Percentiles rank a stretch among this genome's conserved stretches.
Conservation (phyloP, 2,888 invertebrate genomes). For the Nezara viridula region DNA sequence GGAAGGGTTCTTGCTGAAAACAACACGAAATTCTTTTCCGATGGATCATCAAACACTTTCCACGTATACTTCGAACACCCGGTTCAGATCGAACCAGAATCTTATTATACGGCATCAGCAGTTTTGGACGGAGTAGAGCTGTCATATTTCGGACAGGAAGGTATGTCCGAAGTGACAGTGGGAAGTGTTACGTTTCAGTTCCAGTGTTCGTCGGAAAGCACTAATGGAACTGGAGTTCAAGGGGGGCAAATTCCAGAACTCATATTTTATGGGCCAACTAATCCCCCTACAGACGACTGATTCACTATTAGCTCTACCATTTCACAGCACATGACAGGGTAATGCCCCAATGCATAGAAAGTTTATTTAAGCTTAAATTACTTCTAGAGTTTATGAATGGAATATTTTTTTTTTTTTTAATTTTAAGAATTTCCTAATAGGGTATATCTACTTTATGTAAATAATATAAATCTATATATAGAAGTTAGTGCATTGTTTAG, state of each 20-base stretch:
- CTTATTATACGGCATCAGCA: constrained; percentile 95
- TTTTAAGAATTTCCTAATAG: constrained; percentile 39
- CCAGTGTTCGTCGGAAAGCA: constrained; percentile 96
- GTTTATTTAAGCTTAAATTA: constrained; percentile 39
- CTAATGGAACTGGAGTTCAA: constrained; percentile 97
- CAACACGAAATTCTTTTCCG: constrained; percentile 94
- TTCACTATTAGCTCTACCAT: not conserved
- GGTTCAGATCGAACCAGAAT: constrained; percentile 91
- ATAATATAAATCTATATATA: constrained; percentile 7
- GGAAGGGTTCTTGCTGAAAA: constrained; percentile 92
- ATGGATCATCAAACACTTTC: constrained; percentile 96
- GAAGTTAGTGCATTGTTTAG: constrained; percentile 23
- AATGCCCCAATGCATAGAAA: constrained; percentile 14
- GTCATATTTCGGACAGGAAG: constrained; percentile 97
- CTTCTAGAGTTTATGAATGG: constrained; percentile 18
- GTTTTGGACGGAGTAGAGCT: constrained; percentile 93
- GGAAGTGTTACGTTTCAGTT: constrained; percentile 97
- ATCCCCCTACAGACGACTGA: constrained; percentile 68
- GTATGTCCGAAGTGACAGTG: constrained; percentile 93
- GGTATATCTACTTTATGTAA: not conserved
- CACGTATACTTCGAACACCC: constrained; percentile 87
- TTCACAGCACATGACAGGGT: constrained; percentile 33
- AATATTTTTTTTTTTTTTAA: not conserved
- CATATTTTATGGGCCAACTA: constrained; percentile 89
- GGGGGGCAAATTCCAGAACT: constrained; percentile 98